Evolutionary conservation across 1,140 invertebrate genomes (phyloP).

Genomic region (Drosophila kurseongensis): DNA sequence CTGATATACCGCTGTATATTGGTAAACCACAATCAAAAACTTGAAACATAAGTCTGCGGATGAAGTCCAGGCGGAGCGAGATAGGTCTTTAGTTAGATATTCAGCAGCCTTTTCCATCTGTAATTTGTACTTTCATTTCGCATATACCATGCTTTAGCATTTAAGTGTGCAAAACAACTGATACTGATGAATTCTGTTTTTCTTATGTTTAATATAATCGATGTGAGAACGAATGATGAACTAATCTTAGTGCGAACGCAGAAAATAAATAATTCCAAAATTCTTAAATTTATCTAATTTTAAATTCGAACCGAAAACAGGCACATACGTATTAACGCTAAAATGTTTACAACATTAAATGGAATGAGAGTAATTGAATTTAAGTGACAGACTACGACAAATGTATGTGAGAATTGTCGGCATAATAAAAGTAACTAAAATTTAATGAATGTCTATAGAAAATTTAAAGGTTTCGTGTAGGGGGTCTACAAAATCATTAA

Average conservation of each 20-base stretch:
- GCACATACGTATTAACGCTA: constrained; percentile 45
- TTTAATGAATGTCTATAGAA: constrained; percentile 5
- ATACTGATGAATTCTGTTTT: constrained; percentile 50
- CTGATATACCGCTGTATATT: constrained; percentile 49
- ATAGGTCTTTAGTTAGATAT: constrained; percentile 63
- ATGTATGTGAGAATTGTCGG: constrained; percentile 48
- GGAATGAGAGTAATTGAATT: constrained; percentile 37
- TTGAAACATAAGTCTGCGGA: constrained; percentile 35
- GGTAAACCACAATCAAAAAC: constrained; percentile 69
- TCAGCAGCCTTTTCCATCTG: constrained; percentile 34
- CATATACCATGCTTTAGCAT: constrained; percentile 51
- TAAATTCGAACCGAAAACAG: constrained; percentile 50
- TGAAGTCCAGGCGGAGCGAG: constrained; percentile 55
- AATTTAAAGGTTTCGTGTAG: too few species aligned
- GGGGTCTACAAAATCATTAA: too few species aligned
- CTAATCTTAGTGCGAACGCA: constrained; percentile 62
- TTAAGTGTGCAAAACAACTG: constrained; percentile 53
- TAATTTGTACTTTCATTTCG: constrained; percentile 36
- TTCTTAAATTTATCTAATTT: constrained; percentile 73
- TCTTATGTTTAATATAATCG: constrained; percentile 38
- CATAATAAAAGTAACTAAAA: constrained; percentile 46
- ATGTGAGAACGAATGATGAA: constrained; percentile 47
- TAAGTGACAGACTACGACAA: constrained; percentile 41
- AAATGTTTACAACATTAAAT: constrained; percentile 41
- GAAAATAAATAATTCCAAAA: constrained; percentile 74